A percentile compares a stretch with the other conserved stretches of the same genome.
Evolutionary conservation across 2,797 vertebrate species (phyloP).

Genomic region (Phyllotis vaccarum): DNA sequence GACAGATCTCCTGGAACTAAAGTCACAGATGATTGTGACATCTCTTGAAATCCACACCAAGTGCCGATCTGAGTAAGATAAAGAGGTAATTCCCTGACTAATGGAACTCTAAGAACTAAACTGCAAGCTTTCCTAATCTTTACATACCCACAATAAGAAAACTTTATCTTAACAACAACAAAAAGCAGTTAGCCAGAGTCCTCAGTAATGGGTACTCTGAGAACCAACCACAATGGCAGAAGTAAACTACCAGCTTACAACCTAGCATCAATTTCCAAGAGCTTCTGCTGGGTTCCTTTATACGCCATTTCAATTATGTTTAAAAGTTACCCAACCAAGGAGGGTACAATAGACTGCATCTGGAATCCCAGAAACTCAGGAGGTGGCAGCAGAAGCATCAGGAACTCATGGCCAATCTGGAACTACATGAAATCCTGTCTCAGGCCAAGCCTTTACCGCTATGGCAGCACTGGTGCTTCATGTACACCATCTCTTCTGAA

Average conservation of each 20-base stretch:
- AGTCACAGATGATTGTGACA: background rate
- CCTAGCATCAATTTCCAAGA: conserved; percentile 32
- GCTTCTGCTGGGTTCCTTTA: conserved; percentile 6
- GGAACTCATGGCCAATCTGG: background rate
- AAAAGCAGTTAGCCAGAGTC: background rate
- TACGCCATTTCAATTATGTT: conserved; percentile 20
- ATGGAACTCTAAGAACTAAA: conserved; percentile 15
- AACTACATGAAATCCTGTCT: background rate
- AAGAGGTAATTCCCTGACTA: background rate
- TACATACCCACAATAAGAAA: conserved; percentile 38
- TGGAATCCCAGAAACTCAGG: background rate
- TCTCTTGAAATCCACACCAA: background rate
- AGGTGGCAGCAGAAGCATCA: background rate
- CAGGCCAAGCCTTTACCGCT: background rate
- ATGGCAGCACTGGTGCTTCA: background rate
- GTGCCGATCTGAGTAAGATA: background rate
- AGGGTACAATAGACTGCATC: too few species aligned
- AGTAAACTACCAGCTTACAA: conserved; percentile 10
- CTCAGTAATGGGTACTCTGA: background rate
- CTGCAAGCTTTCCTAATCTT: background rate
- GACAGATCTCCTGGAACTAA: background rate
- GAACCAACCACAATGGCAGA: background rate
- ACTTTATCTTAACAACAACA: conserved; percentile 29
- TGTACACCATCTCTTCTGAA: background rate
- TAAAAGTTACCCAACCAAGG: background rate